Evolutionary conservation across 2,797 vertebrate genomes (phyloP).

Genomic region (Tarsius wallacei): DNA sequence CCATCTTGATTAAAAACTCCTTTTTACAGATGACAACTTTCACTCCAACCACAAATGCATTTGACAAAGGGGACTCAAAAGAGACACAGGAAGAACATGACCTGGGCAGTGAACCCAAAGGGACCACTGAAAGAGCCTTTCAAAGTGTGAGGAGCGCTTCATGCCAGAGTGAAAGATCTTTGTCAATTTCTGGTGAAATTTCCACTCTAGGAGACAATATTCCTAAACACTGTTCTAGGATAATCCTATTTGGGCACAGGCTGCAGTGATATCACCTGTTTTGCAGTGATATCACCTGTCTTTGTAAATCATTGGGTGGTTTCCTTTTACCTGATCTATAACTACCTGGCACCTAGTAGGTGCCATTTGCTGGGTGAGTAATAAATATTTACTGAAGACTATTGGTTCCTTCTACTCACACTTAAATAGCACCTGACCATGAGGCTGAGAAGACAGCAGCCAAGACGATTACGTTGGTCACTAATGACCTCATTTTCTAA

Average conservation of each 20-base stretch:
- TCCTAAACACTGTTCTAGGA: not conserved
- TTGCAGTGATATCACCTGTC: not conserved
- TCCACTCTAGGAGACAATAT: not conserved
- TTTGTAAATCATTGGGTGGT: not conserved
- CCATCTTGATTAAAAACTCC: not conserved
- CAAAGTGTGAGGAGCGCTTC: not conserved
- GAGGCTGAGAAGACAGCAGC: conserved; percentile 1
- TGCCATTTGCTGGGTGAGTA: not conserved
- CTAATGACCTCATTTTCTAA: conserved; percentile 67
- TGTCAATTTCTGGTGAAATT: not conserved
- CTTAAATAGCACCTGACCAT: not conserved
- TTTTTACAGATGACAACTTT: not conserved
- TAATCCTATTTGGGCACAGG: not conserved
- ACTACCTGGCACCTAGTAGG: not conserved
- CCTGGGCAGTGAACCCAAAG: not conserved
- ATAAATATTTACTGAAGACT: conserved; percentile 7
- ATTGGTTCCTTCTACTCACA: conserved; percentile 61
- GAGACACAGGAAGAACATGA: not conserved
- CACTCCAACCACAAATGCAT: not conserved
- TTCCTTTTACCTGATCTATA: not conserved
- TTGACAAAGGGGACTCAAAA: not conserved
- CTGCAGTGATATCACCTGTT: not conserved
- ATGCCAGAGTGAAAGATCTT: not conserved
- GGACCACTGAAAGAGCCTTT: not conserved
- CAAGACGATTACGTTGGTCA: not conserved